Percentiles rank a stretch among this genome's conserved stretches.
Conservation (phyloP, 1,140 invertebrate species). For the Rhyacophila brunnea region DNA sequence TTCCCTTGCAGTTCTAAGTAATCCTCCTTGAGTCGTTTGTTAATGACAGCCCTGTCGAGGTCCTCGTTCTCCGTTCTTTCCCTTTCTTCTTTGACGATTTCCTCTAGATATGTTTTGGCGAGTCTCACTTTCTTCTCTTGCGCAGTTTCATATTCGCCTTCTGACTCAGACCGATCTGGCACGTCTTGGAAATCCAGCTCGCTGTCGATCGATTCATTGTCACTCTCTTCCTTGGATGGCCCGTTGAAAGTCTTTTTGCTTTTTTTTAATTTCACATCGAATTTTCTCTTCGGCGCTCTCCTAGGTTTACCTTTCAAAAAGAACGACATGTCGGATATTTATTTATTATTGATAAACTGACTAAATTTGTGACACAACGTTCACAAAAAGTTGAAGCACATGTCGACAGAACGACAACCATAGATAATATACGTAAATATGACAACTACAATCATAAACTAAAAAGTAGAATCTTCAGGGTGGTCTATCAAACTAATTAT, state of each 20-base stretch:
- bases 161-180: slow-evolving; percentile 58
- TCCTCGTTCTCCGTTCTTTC: slow-evolving; percentile 66
- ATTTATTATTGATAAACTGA: slow-evolving; percentile 1
- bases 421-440: too few species aligned
- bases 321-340: slow-evolving; percentile 48
- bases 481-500: too few species aligned
- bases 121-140: slow-evolving; percentile 87
- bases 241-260: slow-evolving; percentile 43
- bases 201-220: slow-evolving; percentile 51
- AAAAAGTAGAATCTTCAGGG: too few species aligned
- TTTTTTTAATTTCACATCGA: slow-evolving; percentile 43
- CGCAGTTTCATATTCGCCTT: slow-evolving; percentile 76
- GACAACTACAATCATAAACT: too few species aligned
- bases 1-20: slow-evolving; percentile 82
- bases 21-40: slow-evolving; percentile 75
- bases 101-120: slow-evolving; percentile 84
- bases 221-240: slow-evolving; percentile 51
- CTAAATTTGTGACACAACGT: background rate
- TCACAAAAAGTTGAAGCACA: background rate
- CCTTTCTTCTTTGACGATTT: slow-evolving; percentile 80
- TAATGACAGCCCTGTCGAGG: slow-evolving; percentile 66
- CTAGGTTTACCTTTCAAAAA: slow-evolving; percentile 61
- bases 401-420: too few species aligned
- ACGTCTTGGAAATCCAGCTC: slow-evolving; percentile 53
- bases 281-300: slow-evolving; percentile 56